Conservation (phyloP, 2,888 invertebrate species). For the Epirrhoe tristata region DNA sequence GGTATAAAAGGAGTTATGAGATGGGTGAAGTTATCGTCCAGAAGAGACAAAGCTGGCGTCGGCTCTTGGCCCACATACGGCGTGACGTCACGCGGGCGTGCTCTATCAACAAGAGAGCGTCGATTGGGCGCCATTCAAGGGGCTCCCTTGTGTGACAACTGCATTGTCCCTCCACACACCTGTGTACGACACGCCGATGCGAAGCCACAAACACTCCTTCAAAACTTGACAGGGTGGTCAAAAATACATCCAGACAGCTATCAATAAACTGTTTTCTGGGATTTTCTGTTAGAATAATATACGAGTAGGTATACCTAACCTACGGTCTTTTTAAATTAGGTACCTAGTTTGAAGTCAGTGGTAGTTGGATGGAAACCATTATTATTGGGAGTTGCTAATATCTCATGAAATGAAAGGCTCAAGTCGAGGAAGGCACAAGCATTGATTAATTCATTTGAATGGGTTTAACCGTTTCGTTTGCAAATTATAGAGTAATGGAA, state of each 20-base stretch:
- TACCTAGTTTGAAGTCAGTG: too few relatives aligned
- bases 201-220: neutral
- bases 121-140: conserved; percentile 15
- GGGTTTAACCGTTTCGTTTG: conserved; percentile 13
- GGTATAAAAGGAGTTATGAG: neutral
- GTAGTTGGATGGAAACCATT: neutral
- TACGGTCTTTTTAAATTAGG: too few relatives aligned
- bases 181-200: neutral
- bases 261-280: too few relatives aligned
- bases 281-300: too few relatives aligned
- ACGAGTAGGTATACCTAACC: too few relatives aligned
- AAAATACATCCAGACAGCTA: neutral
- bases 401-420: neutral
- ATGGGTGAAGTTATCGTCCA: neutral
- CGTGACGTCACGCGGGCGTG: conserved; percentile 23
- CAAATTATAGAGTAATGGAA: conserved; percentile 22
- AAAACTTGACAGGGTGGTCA: neutral
- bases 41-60: neutral
- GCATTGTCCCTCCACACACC: conserved; percentile 6
- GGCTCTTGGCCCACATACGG: conserved; percentile 17
- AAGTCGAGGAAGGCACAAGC: conserved; percentile 1
- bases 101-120: conserved; percentile 14
- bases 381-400: neutral
- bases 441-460: conserved; percentile 19
- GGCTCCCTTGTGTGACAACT: conserved; percentile 11